These are phyloP conservation scores for Diadromus collaris DNA, from an alignment of 2,888 invertebrate species.

Conservation along the genomic window DNA sequence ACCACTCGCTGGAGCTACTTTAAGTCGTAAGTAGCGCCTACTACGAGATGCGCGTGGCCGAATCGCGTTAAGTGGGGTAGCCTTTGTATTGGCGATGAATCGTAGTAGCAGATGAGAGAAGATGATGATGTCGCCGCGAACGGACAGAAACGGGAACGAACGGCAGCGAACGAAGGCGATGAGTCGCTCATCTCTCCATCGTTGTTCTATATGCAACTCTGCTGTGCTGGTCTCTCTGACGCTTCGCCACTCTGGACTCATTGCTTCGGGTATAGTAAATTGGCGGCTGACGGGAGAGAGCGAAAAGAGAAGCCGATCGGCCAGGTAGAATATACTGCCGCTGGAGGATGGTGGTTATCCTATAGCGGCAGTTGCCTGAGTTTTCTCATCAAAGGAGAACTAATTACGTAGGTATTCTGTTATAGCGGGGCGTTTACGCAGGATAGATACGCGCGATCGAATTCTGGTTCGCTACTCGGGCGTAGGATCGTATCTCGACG, in stretches of 20 bases:
- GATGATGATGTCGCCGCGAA: conserved; percentile 31
- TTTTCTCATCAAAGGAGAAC: conserved; percentile 69
- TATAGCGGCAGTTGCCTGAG: conserved; percentile 62
- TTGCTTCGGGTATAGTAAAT: conserved; percentile 53
- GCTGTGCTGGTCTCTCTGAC: conserved; percentile 16
- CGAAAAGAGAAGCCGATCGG: conserved; percentile 59
- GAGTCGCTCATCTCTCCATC: conserved; percentile 48
- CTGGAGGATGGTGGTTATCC: conserved; percentile 44
- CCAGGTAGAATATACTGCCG: conserved; percentile 52
- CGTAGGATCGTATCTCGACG: conserved; percentile 44
- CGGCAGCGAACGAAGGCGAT: conserved; percentile 25
- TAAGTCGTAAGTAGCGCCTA: not conserved
- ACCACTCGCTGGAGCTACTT: too few relatives aligned
- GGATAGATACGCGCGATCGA: conserved; percentile 58
- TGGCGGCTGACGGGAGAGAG: conserved; percentile 46
- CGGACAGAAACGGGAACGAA: conserved; percentile 17
- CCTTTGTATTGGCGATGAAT: conserved; percentile 45
- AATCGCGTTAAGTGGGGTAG: not conserved
- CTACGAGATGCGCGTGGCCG: not conserved
- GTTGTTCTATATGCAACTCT: conserved; percentile 23
- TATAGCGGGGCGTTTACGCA: conserved; percentile 53
- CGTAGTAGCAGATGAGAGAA: conserved; percentile 33
- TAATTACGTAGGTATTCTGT: conserved; percentile 67
- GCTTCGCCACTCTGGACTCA: conserved; percentile 36
- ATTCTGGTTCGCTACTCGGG: conserved; percentile 47